A percentile compares a stretch with the other conserved stretches of the same genome.
These are phyloP conservation scores for Sapayoa aenigma DNA, from an alignment of 2,113 vertebrate genomes.

Conservation along the genomic window DNA sequence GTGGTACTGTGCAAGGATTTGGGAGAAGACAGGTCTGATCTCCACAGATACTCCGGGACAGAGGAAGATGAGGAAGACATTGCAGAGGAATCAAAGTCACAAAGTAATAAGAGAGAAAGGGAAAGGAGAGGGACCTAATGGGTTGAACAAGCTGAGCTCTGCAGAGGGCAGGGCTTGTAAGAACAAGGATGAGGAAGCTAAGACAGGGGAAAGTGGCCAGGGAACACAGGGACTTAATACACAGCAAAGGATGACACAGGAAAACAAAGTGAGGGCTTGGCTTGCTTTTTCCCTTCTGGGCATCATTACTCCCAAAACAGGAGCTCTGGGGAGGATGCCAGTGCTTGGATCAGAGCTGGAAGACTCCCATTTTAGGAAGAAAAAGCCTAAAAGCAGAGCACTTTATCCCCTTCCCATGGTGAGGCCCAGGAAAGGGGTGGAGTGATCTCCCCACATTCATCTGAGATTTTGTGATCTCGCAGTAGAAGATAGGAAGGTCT, in stretches of 20 bases:
- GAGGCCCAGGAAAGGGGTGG: slow-evolving; percentile 7
- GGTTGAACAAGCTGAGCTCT: background rate
- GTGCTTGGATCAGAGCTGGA: slow-evolving; percentile 10
- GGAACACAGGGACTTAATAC: background rate
- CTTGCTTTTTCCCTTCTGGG: slow-evolving; percentile 18
- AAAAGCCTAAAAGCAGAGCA: slow-evolving; percentile 5
- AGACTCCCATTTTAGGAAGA: slow-evolving; percentile 61
- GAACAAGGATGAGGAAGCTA: background rate
- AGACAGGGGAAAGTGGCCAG: background rate
- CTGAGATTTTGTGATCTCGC: background rate
- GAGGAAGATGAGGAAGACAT: background rate
- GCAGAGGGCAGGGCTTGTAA: background rate
- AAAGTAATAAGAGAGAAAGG: background rate
- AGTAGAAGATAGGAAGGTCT: background rate
- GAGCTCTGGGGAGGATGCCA: slow-evolving; percentile 24
- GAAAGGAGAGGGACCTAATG: background rate
- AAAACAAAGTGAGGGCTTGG: background rate
- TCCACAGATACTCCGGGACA: background rate
- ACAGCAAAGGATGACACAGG: background rate
- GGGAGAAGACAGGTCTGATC: background rate
- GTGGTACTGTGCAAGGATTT: background rate
- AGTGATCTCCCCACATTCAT: background rate
- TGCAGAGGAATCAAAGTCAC: background rate
- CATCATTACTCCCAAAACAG: slow-evolving; percentile 19
- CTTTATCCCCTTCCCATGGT: background rate